Conservation (phyloP, 2,113 vertebrate genomes). For the Electrona antarctica region DNA sequence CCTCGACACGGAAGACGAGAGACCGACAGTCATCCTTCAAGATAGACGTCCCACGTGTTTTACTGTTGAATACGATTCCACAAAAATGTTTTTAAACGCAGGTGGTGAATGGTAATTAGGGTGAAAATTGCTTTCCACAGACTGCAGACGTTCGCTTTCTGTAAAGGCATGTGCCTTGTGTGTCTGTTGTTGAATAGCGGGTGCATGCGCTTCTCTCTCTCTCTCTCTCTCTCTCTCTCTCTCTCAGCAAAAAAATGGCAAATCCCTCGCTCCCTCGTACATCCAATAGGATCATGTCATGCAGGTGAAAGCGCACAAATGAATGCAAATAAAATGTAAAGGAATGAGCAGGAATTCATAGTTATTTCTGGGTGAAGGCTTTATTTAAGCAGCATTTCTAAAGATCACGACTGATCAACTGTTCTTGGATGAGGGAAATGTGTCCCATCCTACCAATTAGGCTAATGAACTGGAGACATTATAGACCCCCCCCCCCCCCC, state of each 20-base stretch:
- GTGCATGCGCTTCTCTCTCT: too few relatives aligned
- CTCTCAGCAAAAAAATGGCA: slow-evolving; percentile 16
- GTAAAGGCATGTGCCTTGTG: slow-evolving; percentile 62
- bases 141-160: slow-evolving; percentile 30
- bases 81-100: neutral
- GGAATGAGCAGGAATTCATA: neutral
- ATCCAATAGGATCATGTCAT: slow-evolving; percentile 61
- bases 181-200: neutral
- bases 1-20: slow-evolving; percentile 57
- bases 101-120: neutral
- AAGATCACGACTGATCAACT: slow-evolving; percentile 20
- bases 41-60: slow-evolving; percentile 62
- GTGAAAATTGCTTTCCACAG: slow-evolving; percentile 2
- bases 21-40: slow-evolving; percentile 38
- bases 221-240: neutral
- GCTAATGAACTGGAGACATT: too few relatives aligned
- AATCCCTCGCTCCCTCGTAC: neutral
- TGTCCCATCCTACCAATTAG: slow-evolving; percentile 22
- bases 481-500: too few relatives aligned
- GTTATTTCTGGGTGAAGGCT: slow-evolving; percentile 34
- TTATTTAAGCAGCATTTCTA: slow-evolving; percentile 19
- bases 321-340: slow-evolving; percentile 29
- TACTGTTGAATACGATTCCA: slow-evolving; percentile 32
- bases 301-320: slow-evolving; percentile 39
- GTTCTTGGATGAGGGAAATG: slow-evolving; percentile 5